phyloP scores from a whole-genome alignment of 2,888 invertebrate genomes.

The Trachelus troglodyta region DNA sequence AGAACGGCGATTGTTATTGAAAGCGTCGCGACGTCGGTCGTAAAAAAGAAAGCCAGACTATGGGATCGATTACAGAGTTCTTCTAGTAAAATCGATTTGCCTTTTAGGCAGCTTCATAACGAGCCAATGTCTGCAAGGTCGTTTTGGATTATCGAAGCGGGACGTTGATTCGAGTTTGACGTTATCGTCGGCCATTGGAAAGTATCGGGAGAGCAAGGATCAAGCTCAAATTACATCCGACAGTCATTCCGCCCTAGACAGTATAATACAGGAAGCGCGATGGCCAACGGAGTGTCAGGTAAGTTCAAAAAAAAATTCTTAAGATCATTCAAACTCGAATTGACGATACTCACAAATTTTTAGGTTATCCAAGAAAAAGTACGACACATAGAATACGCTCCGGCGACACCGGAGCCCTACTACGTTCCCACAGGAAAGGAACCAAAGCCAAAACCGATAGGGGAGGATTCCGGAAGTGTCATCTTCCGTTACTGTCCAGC shows the following conservation, averaged over 20 bases:
- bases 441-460: slow-evolving; percentile 85
- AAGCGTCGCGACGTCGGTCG: background rate
- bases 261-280: slow-evolving; percentile 78
- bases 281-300: slow-evolving; percentile 94
- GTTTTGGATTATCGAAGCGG: slow-evolving; percentile 39
- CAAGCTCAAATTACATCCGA: slow-evolving; percentile 40
- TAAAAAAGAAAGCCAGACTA: background rate
- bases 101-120: slow-evolving; percentile 43
- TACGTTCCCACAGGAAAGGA: slow-evolving; percentile 83
- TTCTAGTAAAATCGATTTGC: background rate
- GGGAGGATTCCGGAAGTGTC: slow-evolving; percentile 86
- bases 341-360: slow-evolving; percentile 13
- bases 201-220: slow-evolving; percentile 44
- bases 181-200: slow-evolving; percentile 40
- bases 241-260: slow-evolving; percentile 45
- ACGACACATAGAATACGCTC: slow-evolving; percentile 79
- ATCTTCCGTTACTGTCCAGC: slow-evolving; percentile 88
- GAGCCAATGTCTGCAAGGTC: slow-evolving; percentile 44
- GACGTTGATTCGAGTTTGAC: slow-evolving; percentile 46
- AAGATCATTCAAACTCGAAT: background rate
- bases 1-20: background rate
- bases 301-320: slow-evolving; percentile 20
- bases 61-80: background rate
- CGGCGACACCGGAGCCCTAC: slow-evolving; percentile 82
- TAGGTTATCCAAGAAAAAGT: slow-evolving; percentile 87